Percentiles rank a stretch among this genome's conserved stretches.
Conservation (phyloP, 2,797 vertebrate species). For the Rhinichthys osculus region DNA sequence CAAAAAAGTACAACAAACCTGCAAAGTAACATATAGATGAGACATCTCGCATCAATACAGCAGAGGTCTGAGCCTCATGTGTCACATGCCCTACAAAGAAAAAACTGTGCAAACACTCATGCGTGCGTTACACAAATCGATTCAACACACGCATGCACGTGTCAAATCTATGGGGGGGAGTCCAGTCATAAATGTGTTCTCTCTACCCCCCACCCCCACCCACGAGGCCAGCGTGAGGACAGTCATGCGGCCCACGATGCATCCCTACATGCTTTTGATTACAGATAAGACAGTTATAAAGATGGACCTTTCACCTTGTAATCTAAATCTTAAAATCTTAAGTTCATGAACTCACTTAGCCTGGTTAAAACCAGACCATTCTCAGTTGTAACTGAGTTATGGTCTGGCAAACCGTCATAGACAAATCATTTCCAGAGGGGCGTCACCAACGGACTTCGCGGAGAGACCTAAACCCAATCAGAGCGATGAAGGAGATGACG, state of each 20-base stretch:
- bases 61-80: background rate
- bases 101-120: background rate
- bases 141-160: background rate
- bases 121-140: background rate
- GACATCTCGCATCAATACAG: slow-evolving; percentile 12
- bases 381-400: too few species aligned
- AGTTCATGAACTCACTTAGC: background rate
- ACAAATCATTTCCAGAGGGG: too few species aligned
- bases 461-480: too few species aligned
- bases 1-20: background rate
- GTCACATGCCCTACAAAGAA: background rate
- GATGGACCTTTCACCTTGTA: slow-evolving; percentile 26
- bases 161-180: background rate
- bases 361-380: too few species aligned
- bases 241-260: slow-evolving; percentile 64
- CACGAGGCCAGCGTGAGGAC: slow-evolving; percentile 62
- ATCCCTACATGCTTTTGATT: slow-evolving; percentile 62
- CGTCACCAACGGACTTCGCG: too few species aligned
- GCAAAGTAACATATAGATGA: slow-evolving; percentile 1
- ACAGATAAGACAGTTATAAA: slow-evolving; percentile 54
- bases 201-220: slow-evolving; percentile 45
- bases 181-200: background rate
- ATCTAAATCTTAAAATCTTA: background rate
- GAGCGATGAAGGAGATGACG: too few species aligned
- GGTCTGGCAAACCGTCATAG: too few species aligned